Conservation (phyloP, 2,888 invertebrate genomes). For the Macrosiphum euphorbiae region DNA sequence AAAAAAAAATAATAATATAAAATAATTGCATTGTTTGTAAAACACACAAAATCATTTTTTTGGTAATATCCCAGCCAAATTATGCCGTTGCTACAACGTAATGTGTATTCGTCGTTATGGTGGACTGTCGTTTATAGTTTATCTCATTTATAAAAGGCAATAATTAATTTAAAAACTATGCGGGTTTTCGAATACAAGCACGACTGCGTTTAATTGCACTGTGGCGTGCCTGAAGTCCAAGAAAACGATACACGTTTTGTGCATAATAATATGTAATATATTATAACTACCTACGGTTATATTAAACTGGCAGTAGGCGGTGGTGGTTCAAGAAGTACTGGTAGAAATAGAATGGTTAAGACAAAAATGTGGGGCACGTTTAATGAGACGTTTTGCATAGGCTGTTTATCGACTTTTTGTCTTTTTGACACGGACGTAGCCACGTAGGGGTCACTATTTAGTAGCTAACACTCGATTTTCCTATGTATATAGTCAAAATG, state of each 20-base stretch:
- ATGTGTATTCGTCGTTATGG: not conserved
- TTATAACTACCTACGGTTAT: not conserved
- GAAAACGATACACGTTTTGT: not conserved
- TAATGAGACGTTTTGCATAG: slow-evolving; percentile 21
- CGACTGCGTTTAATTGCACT: not conserved
- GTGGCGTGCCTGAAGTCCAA: not conserved
- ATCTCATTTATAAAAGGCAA: not conserved
- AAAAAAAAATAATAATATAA: no score
- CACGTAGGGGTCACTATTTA: not conserved
- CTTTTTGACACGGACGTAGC: not conserved
- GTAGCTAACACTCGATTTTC: not conserved
- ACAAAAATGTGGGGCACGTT: slow-evolving; percentile 46
- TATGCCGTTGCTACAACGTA: not conserved
- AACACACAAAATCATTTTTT: no score
- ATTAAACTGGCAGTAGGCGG: not conserved
- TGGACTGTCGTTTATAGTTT: not conserved
- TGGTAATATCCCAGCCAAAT: not conserved
- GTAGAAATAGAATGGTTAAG: not conserved
- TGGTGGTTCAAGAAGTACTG: not conserved
- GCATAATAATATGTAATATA: not conserved
- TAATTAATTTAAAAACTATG: not conserved
- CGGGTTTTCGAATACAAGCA: not conserved
- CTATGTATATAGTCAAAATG: not conserved
- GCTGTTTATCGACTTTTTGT: slow-evolving; percentile 49
- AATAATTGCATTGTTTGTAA: no score